phyloP scores from a whole-genome alignment of 92 coral and sea anemone genomes.

The Nematostella vectensis region DNA sequence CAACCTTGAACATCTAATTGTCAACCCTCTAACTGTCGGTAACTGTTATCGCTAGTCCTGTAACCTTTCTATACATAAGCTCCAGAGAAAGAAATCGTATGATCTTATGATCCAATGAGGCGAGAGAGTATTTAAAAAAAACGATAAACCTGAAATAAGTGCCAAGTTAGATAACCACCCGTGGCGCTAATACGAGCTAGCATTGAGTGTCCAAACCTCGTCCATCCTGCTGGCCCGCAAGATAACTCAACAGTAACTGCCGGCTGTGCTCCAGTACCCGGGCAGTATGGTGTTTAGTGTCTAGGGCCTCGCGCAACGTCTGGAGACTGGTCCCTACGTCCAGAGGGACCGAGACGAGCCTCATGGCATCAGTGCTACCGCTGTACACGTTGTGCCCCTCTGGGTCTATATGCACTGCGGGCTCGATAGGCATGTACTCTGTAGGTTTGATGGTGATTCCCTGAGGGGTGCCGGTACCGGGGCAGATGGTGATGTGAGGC shows the following conservation, averaged over 20 bases:
- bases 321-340: conserved; percentile 68
- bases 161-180: too few species aligned
- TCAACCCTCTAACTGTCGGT: too few species aligned
- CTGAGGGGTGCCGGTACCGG: conserved; percentile 71
- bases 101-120: too few species aligned
- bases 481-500: conserved; percentile 58
- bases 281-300: conserved; percentile 81
- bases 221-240: conserved; percentile 89
- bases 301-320: conserved; percentile 64
- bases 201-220: too few species aligned
- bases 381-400: conserved; percentile 92
- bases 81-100: too few species aligned
- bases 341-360: conserved; percentile 82
- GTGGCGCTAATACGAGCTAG: too few species aligned
- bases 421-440: conserved; percentile 73
- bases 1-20: too few species aligned
- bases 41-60: too few species aligned
- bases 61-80: too few species aligned
- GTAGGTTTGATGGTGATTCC: conserved; percentile 55
- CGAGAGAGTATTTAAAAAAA: too few species aligned
- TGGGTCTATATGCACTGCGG: conserved; percentile 96
- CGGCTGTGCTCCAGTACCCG: conserved; percentile 89
- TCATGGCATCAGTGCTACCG: conserved; percentile 70
- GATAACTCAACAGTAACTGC: conserved; percentile 80
- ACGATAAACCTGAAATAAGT: too few species aligned